Percentiles rank a stretch among this genome's conserved stretches.
Conservation (phyloP, 2,888 invertebrate species). For the Hyalella azteca region DNA sequence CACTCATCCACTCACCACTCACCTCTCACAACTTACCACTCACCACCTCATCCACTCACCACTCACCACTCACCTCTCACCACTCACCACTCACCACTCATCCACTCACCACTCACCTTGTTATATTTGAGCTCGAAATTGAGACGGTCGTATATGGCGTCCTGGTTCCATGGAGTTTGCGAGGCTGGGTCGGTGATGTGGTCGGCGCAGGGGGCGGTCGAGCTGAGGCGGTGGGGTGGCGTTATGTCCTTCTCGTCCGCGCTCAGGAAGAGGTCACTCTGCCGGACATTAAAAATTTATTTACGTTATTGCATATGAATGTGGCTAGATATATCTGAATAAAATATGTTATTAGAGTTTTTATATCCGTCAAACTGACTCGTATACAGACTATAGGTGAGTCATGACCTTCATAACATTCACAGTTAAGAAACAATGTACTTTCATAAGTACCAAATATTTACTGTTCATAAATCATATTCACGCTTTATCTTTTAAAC, state of each 20-base stretch:
- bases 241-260: constrained; percentile 9
- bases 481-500: too few relatives aligned
- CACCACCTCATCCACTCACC: neutral
- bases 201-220: neutral
- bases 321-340: too few relatives aligned
- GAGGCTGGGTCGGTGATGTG: constrained; percentile 1
- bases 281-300: too few relatives aligned
- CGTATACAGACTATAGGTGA: too few relatives aligned
- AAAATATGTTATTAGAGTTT: too few relatives aligned
- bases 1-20: neutral
- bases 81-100: neutral
- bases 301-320: too few relatives aligned
- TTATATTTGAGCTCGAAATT: constrained; percentile 4
- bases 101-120: neutral
- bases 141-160: constrained; percentile 8
- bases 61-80: neutral
- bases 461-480: too few relatives aligned
- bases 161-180: neutral
- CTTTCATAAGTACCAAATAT: too few relatives aligned
- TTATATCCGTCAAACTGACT: too few relatives aligned
- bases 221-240: neutral
- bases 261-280: constrained; percentile 1
- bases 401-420: too few relatives aligned
- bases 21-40: neutral
- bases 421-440: too few relatives aligned